A percentile compares a stretch with the other conserved stretches of the same genome.
These are phyloP conservation scores for Falcaria lacertinaria DNA, from an alignment of 2,888 invertebrate species.

Conservation along the genomic window DNA sequence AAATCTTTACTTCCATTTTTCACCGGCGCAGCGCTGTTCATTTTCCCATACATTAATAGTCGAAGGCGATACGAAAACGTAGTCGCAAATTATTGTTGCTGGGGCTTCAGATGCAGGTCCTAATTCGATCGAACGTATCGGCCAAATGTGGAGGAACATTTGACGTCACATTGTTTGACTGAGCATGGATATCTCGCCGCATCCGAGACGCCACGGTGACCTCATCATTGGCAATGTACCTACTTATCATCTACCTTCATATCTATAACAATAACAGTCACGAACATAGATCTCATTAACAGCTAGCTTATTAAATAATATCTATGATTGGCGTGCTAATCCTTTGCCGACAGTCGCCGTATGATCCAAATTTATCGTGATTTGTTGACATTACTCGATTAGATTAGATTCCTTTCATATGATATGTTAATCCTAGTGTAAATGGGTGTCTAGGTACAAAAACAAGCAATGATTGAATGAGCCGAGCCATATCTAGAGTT, in stretches of 20 bases:
- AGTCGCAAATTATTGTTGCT: too few relatives aligned
- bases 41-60: too few relatives aligned
- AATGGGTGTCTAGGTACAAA: not conserved
- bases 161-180: conserved; percentile 21
- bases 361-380: conserved; percentile 29
- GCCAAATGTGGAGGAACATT: conserved; percentile 5
- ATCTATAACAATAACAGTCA: conserved; percentile 3
- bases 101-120: not conserved
- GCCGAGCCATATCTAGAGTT: too few relatives aligned
- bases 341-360: conserved; percentile 11
- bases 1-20: too few relatives aligned
- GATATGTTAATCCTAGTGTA: not conserved
- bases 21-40: too few relatives aligned
- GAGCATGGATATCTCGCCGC: conserved; percentile 19
- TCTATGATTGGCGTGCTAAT: conserved; percentile 19
- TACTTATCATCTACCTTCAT: too few relatives aligned
- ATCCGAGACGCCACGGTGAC: conserved; percentile 31
- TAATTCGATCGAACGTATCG: not conserved
- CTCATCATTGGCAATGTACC: conserved; percentile 17
- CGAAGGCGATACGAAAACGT: too few relatives aligned
- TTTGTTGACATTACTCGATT: conserved; percentile 34
- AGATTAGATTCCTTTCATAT: conserved; percentile 29
- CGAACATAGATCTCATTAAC: conserved; percentile 10
- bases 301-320: conserved; percentile 9
- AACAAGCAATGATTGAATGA: not conserved